Evolutionary conservation across 1,140 invertebrate genomes (phyloP), one percentile per base, ranked within the genome.

Genomic region (Bombus superbus): DNA sequence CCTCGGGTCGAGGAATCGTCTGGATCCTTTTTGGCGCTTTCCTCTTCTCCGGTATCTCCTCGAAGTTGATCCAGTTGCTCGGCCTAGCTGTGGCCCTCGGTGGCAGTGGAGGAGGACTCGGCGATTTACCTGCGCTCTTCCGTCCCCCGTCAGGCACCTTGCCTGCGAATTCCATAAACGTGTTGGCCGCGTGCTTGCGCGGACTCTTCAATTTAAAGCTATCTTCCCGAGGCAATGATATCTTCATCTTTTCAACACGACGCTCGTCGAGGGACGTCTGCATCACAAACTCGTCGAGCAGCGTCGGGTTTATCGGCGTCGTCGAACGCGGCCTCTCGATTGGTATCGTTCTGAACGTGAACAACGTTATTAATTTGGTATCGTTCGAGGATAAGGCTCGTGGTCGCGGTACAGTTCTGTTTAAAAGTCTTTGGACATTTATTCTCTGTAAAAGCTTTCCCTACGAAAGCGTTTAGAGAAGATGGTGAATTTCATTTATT

Each of bases 271-370:
- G 86, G 0, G 94, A 89, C 22, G 93, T 94, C n/a, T 95, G 94
- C 89, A 95, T 93, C 62, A 95, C 94, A 76, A 94, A 98, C 90
- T 98, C 98, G 91, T 98, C 98, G 69, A 98, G 94, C 38, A 97
- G 96, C 9, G 97, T 97, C 35, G 97, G 97, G 94, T 97, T 97
- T 64, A 98, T 96, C 5, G 97, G 97, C 66, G 98, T 98, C 38
- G 97, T 97, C n/a, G 98, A 98, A 13, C 98, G 96, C 32, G 98
- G 98, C 87, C 98, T 95, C 88, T 98, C 98, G 80, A 98, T 97
- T 0, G 98, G 97, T 89, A 96, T 98, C n/a, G 97, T 98, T 86
- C 96, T 97, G 96, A 89, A 95, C 2, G 95, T 15, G 2, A 69
- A 68, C 15, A 32, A 32, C 1, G 5, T 47, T 22, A 25, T 79